A percentile compares a stretch with the other conserved stretches of the same genome.
Conservation (phyloP, 2,113 vertebrate species). For the Elanoides forficatus region DNA sequence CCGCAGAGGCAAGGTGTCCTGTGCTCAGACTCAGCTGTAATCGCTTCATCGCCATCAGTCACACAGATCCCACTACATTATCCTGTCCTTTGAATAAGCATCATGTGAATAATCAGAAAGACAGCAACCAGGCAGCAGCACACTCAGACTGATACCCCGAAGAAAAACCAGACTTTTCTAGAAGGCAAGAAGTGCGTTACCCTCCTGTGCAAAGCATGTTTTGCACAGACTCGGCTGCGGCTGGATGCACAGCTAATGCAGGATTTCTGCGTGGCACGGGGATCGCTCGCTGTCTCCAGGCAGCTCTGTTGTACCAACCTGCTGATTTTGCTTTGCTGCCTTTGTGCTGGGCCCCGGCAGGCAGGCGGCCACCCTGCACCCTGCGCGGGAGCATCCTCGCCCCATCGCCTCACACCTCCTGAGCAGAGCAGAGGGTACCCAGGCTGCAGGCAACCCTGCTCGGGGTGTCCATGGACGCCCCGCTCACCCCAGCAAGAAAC, state of each 20-base stretch:
- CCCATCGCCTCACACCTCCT: background rate
- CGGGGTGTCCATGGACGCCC: background rate
- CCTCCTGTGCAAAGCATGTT: background rate
- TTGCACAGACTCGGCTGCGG: background rate
- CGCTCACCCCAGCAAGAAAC: background rate
- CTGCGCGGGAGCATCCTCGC: accelerated
- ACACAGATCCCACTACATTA: background rate
- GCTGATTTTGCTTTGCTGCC: background rate
- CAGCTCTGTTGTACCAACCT: background rate
- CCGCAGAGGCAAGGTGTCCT: background rate
- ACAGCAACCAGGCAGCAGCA: background rate
- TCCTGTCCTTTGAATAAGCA: background rate
- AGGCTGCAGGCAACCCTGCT: background rate
- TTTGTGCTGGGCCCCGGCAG: accelerated
- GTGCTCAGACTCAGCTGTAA: background rate
- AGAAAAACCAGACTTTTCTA: background rate
- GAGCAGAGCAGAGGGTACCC: background rate
- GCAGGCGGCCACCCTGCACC: background rate
- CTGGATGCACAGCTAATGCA: background rate
- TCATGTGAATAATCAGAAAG: background rate
- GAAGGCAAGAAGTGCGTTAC: background rate
- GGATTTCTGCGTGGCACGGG: background rate
- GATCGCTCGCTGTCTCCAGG: background rate
- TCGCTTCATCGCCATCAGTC: background rate
- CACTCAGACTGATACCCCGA: background rate